Conservation (phyloP, 2,888 invertebrate genomes). For the Rugalucina vietnamica region DNA sequence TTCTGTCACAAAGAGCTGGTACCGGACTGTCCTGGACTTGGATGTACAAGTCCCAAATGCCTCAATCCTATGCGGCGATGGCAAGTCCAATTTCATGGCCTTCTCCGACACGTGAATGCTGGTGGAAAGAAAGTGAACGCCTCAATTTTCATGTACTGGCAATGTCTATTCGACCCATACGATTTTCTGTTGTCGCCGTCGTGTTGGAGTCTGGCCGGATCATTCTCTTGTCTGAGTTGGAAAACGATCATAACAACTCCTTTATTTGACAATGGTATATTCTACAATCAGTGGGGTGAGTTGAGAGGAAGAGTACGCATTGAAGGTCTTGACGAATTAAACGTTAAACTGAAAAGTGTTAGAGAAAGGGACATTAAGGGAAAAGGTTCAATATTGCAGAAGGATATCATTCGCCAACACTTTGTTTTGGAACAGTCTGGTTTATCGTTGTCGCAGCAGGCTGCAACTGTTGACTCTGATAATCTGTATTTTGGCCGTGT, state of each 20-base stretch:
- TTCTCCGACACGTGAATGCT: background rate
- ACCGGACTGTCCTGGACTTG: background rate
- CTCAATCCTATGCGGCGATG: background rate
- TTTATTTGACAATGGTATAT: background rate
- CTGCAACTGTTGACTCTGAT: background rate
- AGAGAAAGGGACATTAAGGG: background rate
- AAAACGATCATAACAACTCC: background rate
- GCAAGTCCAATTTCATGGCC: background rate
- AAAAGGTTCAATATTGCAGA: background rate
- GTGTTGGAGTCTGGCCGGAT: background rate
- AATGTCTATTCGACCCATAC: conserved; percentile 5
- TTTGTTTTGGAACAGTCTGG: background rate
- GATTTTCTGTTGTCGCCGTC: background rate
- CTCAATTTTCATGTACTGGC: background rate
- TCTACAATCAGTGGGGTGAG: conserved; percentile 17
- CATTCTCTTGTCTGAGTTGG: background rate
- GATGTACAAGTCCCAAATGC: background rate
- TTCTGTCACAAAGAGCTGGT: background rate
- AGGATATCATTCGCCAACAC: background rate
- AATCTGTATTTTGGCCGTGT: background rate
- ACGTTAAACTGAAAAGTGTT: background rate
- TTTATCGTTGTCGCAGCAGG: background rate
- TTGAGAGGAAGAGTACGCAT: background rate
- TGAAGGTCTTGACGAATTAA: background rate
- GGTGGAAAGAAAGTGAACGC: background rate